Base-by-base conservation (phyloP, 2,113 vertebrate species). In the Protobothrops mucrosquamatus region DNA sequence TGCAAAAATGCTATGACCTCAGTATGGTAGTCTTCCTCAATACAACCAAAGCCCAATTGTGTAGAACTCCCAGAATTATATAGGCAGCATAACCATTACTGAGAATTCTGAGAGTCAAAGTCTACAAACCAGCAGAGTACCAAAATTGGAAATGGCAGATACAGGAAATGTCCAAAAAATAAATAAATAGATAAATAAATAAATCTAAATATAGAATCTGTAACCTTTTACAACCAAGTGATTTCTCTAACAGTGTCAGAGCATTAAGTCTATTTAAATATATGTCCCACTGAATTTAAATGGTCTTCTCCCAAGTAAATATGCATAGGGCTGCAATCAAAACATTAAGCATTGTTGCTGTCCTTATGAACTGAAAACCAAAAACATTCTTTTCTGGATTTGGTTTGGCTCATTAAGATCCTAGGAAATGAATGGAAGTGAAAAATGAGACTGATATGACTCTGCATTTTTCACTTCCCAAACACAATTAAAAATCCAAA, bases 391-490 rank as follows among this genome's bases (percentile, higher is more conserved):
- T 61, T 87, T 64, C 85, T 64, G 20, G 46, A 34, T 52, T 87
- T 92, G 15, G 10, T 26, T 24, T 87, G 56, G 18, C 10, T 39
- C n/a, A 26, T 54, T 51, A 86, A 51, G 22, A 14, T 52, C 26
- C 39, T 61, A 81, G 43, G 46, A 22, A 86, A 52, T 61, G 52
- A 56, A 86, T n/a, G 48, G 34, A 15, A 61, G 22, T 89, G 74
- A 61, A 85, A 64, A 90, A 64, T 8, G 4, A 87, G 34, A 15
- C 20, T 29, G 12, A 20, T n/a, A 55, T 7, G 88, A 34, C 8
- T 93, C 52, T 48, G 59, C 51, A 89, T 92, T 93, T 89, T 88
- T 85, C 56, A 85, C 57, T 48, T 85, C 34, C 46, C 92, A 92
- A 61, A 89, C 18, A 10, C 39, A 51, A 59, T 59, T 48, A 54